These are phyloP conservation scores for Synergus itoensis DNA, from an alignment of 2,888 invertebrate species.

Conservation along the genomic window DNA sequence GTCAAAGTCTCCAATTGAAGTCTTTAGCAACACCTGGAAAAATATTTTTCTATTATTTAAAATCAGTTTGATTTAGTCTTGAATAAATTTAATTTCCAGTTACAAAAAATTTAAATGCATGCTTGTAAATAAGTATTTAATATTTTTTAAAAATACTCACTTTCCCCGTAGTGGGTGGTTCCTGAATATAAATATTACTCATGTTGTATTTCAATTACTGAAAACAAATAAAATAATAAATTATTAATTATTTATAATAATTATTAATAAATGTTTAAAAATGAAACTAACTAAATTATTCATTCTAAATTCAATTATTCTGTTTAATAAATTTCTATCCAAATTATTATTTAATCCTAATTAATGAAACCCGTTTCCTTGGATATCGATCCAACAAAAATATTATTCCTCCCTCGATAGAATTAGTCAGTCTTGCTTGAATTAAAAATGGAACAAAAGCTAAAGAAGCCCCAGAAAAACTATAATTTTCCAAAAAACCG, in stretches of 20 bases:
- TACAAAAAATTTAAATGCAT: too few relatives aligned
- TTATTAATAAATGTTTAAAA: not conserved
- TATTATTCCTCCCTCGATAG: not conserved
- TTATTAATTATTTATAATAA: not conserved
- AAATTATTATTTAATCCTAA: not conserved
- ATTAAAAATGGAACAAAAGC: constrained; percentile 11
- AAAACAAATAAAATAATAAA: not conserved
- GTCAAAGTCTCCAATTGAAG: constrained; percentile 97
- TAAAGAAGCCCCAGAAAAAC: not conserved
- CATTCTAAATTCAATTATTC: too few relatives aligned
- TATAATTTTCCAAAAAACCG: not conserved
- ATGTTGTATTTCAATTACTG: constrained; percentile 78
- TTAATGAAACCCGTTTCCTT: not conserved
- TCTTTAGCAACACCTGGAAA: constrained; percentile 92
- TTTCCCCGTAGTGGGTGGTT: constrained; percentile 97
- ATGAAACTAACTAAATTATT: not conserved
- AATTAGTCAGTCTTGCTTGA: not conserved
- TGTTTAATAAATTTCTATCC: too few relatives aligned
- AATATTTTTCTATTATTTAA: constrained; percentile 39
- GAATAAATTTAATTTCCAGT: too few relatives aligned
- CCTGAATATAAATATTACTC: constrained; percentile 99
- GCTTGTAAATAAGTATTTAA: not conserved
- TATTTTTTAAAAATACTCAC: constrained; percentile 79
- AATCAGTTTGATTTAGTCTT: too few relatives aligned
- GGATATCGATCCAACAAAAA: constrained; percentile 29